Conservation (phyloP, 2,113 vertebrate genomes). For the Rhodinocichla rosea region DNA sequence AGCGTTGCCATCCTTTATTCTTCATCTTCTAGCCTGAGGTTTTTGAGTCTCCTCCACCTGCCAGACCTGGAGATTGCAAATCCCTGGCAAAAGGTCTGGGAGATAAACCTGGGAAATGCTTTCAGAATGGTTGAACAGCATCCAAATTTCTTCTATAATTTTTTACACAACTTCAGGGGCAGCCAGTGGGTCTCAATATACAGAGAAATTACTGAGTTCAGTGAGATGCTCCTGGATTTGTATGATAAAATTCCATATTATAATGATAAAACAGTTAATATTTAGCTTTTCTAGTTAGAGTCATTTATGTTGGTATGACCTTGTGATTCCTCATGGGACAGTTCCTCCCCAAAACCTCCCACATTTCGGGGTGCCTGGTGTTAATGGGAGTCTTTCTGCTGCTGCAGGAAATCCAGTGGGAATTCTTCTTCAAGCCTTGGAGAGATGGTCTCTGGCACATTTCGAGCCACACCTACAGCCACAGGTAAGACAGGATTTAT, state of each 20-base stretch:
- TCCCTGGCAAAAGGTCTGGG: not conserved
- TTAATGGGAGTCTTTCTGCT: not conserved
- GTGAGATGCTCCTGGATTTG: not conserved
- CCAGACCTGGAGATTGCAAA: not conserved
- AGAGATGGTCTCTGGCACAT: constrained; percentile 96
- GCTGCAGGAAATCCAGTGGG: constrained; percentile 88
- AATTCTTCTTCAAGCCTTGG: constrained; percentile 98
- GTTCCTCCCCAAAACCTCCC: not conserved
- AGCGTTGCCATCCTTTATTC: not conserved
- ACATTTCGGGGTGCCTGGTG: not conserved
- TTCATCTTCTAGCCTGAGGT: not conserved
- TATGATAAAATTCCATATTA: not conserved
- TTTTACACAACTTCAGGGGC: not conserved
- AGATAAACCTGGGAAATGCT: not conserved
- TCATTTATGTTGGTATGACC: rapidly evolving
- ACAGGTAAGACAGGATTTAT: constrained; percentile 75
- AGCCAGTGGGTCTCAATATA: not conserved
- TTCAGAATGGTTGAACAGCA: not conserved
- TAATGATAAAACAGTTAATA: not conserved
- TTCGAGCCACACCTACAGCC: constrained; percentile 90
- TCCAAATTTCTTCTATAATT: not conserved
- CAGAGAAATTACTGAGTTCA: not conserved
- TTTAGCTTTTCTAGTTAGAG: not conserved
- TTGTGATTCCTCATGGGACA: not conserved
- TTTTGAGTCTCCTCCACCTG: not conserved